Conservation (phyloP, 2,113 vertebrate genomes). For the Rostratula benghalensis region DNA sequence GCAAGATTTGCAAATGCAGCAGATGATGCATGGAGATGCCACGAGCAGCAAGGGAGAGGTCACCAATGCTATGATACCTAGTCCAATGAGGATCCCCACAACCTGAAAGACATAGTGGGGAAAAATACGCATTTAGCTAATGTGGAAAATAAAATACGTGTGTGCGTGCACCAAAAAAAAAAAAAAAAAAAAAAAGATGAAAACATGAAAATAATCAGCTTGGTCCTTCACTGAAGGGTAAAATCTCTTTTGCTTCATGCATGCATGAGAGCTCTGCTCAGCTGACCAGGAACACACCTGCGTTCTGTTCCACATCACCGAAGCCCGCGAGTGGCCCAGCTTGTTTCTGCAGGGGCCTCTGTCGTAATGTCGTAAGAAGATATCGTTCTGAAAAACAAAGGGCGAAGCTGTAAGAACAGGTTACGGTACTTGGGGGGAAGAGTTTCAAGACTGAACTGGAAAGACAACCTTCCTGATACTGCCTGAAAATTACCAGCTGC, state of each 20-base stretch:
- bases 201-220: background rate
- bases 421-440: background rate
- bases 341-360: conserved; percentile 96
- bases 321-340: conserved; percentile 94
- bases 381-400: conserved; percentile 87
- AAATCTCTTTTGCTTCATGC: background rate
- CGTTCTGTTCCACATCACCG: conserved; percentile 96
- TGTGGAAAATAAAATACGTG: background rate
- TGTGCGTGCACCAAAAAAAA: background rate
- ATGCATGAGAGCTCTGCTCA: background rate
- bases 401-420: background rate
- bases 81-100: conserved; percentile 92
- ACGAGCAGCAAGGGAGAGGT: conserved; percentile 92
- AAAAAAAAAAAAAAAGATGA: background rate
- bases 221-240: background rate
- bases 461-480: background rate
- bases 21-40: conserved; percentile 94
- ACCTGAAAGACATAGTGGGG: conserved; percentile 78
- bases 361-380: conserved; percentile 97
- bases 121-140: background rate
- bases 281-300: conserved; percentile 79
- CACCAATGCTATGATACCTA: conserved; percentile 91
- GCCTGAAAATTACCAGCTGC: background rate
- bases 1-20: conserved; percentile 92
- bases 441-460: background rate